Evolutionary conservation across 2,797 vertebrate genomes (phyloP).

Genomic region (Lateolabrax maculatus): DNA sequence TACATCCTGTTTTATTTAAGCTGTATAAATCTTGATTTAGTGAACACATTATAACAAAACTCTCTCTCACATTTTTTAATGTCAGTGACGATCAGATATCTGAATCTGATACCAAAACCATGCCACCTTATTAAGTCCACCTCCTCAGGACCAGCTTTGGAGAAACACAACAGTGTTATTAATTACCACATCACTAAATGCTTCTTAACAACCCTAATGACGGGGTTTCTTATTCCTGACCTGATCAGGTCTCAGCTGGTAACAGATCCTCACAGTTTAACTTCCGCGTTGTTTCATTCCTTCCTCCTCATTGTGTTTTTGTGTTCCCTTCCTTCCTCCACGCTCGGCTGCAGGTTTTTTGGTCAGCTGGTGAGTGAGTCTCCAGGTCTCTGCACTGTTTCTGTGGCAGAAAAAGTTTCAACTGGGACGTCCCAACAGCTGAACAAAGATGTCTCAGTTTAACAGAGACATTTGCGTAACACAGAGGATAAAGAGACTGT

Average conservation of each 20-base stretch:
- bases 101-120: too few relatives aligned
- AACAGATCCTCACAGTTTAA: background rate
- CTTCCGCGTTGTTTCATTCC: background rate
- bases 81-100: too few relatives aligned
- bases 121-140: background rate
- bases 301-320: conserved; percentile 26
- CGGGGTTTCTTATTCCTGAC: background rate
- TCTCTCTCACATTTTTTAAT: too few relatives aligned
- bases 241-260: background rate
- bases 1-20: too few relatives aligned
- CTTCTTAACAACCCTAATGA: background rate
- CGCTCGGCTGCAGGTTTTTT: background rate
- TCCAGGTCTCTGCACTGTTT: background rate
- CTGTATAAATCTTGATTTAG: too few relatives aligned
- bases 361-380: background rate
- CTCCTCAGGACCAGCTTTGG: background rate
- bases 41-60: too few relatives aligned
- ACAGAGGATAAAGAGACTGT: background rate
- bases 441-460: conserved; percentile 32
- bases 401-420: background rate
- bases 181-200: background rate
- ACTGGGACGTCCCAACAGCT: background rate
- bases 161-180: too few relatives aligned
- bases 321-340: conserved; percentile 18
- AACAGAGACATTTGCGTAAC: background rate